phyloP scores from a whole-genome alignment of 2,888 invertebrate genomes.

The Volucella bombylans region DNA sequence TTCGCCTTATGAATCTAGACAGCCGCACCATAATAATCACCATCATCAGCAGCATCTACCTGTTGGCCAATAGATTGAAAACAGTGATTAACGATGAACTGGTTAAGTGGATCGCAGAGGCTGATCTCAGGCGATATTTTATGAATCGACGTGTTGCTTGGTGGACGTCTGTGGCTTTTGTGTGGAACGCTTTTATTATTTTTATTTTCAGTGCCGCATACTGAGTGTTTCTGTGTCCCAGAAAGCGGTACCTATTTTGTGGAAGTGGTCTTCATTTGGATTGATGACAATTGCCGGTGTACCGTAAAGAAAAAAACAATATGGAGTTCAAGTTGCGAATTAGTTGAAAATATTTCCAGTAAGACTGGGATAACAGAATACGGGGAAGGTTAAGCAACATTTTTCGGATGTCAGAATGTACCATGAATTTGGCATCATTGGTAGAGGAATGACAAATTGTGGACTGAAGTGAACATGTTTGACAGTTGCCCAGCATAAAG shows the following conservation, averaged over 20 bases:
- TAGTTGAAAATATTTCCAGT: no score
- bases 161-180: background rate
- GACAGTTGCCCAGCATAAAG: no score
- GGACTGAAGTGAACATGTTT: no score
- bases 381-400: no score
- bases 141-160: background rate
- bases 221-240: background rate
- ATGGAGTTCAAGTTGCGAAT: no score
- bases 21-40: conserved; percentile 12
- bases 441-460: no score
- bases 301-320: background rate
- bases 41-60: conserved; percentile 19
- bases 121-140: background rate
- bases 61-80: conserved; percentile 59
- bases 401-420: no score
- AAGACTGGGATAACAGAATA: no score
- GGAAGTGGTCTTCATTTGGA: background rate
- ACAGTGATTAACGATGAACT: conserved; percentile 49
- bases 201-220: conserved; percentile 2
- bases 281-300: background rate
- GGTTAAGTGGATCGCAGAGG: conserved; percentile 50
- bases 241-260: no score
- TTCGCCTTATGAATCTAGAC: conserved; percentile 31
- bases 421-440: no score
- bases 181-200: conserved; percentile 12